Conservation (phyloP, 2,797 vertebrate species). For the Tragelaphus oryx region DNA sequence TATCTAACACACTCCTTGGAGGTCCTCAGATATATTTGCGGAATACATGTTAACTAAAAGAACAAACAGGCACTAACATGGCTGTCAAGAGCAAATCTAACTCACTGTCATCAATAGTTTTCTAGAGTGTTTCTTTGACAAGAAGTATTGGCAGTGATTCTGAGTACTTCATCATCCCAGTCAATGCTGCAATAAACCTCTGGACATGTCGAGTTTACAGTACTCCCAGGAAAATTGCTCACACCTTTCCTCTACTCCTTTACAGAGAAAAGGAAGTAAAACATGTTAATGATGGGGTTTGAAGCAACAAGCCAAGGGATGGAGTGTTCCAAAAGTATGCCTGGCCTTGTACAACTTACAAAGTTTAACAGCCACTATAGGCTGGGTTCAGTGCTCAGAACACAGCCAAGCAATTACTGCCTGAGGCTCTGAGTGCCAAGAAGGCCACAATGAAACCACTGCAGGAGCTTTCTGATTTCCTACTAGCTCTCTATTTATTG, state of each 20-base stretch:
- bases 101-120: neutral
- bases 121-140: neutral
- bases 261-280: neutral
- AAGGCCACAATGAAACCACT: neutral
- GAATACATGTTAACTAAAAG: neutral
- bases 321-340: neutral
- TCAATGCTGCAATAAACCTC: neutral
- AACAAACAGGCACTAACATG: neutral
- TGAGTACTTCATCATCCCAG: neutral
- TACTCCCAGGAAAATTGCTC: neutral
- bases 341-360: neutral
- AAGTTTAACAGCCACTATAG: neutral
- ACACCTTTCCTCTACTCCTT: neutral
- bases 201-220: neutral
- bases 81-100: neutral
- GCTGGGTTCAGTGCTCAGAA: neutral
- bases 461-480: neutral
- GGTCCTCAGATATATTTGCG: neutral
- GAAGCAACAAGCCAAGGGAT: conserved; percentile 3
- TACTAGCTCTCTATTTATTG: neutral
- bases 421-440: neutral
- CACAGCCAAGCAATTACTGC: neutral
- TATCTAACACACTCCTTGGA: no score
- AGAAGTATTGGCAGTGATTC: neutral
- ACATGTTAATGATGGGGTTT: neutral